Base-by-base conservation (phyloP, 2,797 vertebrate species). In the Arctocebus calabarensis region DNA sequence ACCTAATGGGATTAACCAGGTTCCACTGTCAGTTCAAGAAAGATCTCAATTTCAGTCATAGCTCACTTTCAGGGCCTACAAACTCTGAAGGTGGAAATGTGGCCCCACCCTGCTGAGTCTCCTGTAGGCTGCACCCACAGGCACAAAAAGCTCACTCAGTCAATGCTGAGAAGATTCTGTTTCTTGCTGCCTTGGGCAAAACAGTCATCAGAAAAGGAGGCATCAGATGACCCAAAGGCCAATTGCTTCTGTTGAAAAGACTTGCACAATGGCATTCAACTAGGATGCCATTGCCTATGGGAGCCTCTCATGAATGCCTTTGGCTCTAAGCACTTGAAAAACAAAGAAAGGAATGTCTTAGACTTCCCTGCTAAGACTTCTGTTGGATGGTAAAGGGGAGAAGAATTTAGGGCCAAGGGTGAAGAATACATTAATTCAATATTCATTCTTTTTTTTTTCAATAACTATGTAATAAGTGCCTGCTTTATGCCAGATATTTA, bases 261-360 rank as follows among this genome's bases (percentile, higher is more conserved):
- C 79, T 84, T 93, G 57, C 77, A 78, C 97, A 95, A 96, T 97
- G 68, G 62, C 66, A 96, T 97, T 97, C 94, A 95, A 92, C 88
- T 91, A 83, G 9, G 70, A 95, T 94, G 61, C 29, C 82, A 89
- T 57, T 90, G 87, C 92, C 90, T 86, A 81, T 92, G 73, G 82
- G 93, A 94, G 37, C 14, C 79, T 86, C 45, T 91, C 79, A 93
- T 85, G 90, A 85, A 95, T 90, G 78, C 78, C 55, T 97, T 91
- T 97, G 79, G 85, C 88, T 94, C 37, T 86, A 62, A 93, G 75
- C 37, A 85, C 79, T 82, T 88, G 57, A 75, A 93, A 94, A 87
- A 82, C 40, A 83, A 84, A 93, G 17, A 94, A 95, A 94, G 27
- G n/a, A 86, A 85, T 93, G 57, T n/a, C 34, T 22, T 78, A 37